A percentile compares a stretch with the other conserved stretches of the same genome.
phyloP scores from a whole-genome alignment of 2,888 invertebrate species.

The Salticus scenicus region DNA sequence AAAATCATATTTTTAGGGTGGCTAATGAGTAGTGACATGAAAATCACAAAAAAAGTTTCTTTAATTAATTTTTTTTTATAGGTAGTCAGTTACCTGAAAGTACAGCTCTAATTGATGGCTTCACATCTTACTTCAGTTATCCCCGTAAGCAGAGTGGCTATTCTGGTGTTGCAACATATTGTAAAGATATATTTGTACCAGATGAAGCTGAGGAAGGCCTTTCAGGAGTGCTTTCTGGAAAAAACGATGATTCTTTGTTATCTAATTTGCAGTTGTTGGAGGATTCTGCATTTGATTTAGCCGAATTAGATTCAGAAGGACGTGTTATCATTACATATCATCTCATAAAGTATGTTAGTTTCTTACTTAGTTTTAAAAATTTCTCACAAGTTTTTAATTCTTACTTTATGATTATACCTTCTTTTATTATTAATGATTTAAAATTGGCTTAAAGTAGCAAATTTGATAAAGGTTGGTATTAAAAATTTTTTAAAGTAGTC shows the following conservation, averaged over 20 bases:
- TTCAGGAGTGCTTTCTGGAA: constrained; percentile 71
- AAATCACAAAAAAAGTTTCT: too few species aligned
- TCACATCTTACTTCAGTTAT: constrained; percentile 78
- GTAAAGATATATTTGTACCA: constrained; percentile 75
- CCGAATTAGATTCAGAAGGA: constrained; percentile 77
- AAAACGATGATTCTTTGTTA: neutral
- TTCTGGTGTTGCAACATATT: constrained; percentile 78
- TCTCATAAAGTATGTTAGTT: constrained; percentile 72
- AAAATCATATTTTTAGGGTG: too few species aligned
- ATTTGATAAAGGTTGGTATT: too few species aligned
- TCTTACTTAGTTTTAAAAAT: too few species aligned
- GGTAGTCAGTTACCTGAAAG: constrained; percentile 77
- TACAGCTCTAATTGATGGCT: constrained; percentile 77
- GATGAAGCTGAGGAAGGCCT: constrained; percentile 77
- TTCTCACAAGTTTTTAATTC: neutral
- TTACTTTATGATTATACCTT: neutral
- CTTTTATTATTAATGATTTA: too few species aligned
- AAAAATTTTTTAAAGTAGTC: too few species aligned
- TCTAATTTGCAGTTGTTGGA: neutral
- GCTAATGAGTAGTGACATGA: too few species aligned
- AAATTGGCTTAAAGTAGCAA: too few species aligned
- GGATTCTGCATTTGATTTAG: constrained; percentile 70
- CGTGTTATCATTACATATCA: constrained; percentile 77
- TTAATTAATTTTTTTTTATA: constrained; percentile 69
- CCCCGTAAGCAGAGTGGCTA: constrained; percentile 77